Base-by-base conservation (phyloP, 2,113 vertebrate species). In the Paradoxurus hermaphroditus region DNA sequence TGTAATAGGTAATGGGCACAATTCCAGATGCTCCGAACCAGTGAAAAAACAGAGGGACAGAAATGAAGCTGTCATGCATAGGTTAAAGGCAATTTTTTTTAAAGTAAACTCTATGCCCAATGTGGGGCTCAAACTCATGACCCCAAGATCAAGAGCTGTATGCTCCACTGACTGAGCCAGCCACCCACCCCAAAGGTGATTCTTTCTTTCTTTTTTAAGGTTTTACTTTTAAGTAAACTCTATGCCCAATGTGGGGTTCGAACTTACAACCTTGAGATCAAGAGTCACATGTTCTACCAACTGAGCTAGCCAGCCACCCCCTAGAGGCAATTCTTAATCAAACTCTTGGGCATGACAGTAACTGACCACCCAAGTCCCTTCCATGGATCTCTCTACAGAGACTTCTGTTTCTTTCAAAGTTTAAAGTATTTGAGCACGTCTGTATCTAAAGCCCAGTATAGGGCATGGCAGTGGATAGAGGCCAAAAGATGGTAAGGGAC, bases 331-430 rank as follows among this genome's bases (percentile, higher is more conserved):
- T 91, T 95, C 82, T 86, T 86, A 88, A 67, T 77, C 87, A 95
- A 85, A 91, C 59, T 78, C 5, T 29, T 67, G 36, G 87, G 78
- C 59, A 68, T 59, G 68, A 89, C 0, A 89, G 77, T 13, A 46
- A 46, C 83, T 79, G 25, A 67, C 21, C 46, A 29, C 25, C 36
- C 36, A 44, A 46, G 31, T 70, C 29, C 56, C 31, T 82, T 62
- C 53, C 19, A 41, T 59, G 78, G 78, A 49, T 70, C 15, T 70
- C 77, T 92, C 31, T 51, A 68, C 25, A 84, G n/a, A 81, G 44
- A 93, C 91, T 86, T 70, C 21, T 36, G 14, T 82, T 95, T 91
- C 68, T 91, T 31, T 86, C n/a, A 91, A 82, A 83, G 67, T 44
- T 56, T 44, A 88, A 59, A 88, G 67, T 86, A 86, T 86, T 83